Evolutionary conservation across 2,888 invertebrate genomes (phyloP), one percentile per base, ranked within the genome.

Genomic region (Steinernema carpocapsae): DNA sequence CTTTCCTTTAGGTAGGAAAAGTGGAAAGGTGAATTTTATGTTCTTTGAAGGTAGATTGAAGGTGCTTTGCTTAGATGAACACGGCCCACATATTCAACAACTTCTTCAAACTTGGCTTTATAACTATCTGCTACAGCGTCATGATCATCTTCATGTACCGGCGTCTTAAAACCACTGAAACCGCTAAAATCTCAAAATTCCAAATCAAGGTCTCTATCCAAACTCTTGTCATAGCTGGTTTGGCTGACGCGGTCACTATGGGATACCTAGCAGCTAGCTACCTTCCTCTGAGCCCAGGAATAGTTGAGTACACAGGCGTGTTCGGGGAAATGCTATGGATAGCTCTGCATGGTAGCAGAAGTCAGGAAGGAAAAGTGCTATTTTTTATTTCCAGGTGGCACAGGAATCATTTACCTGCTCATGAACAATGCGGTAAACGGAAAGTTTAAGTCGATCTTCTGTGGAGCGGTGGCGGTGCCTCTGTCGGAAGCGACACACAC

Each of bases 161-260:
- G 2, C 56, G 56, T 19, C 56, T 56, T 12, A 56, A 19, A 17
- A 10, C 24, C 26, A 26, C 6, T 12, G 26, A 4, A 4, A 56
- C 6, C n/a, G 22, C 56, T 12, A 56, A 26, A 6, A 56, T 26
- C 22, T 56, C 56, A 4, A 19, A 14, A 4, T 26, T 56, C 22
- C 56, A 56, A 24, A 56, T 56, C 22, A 56, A 56, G 26, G 56
- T 56, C 56, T 56, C 56, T 26, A 56, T 56, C 56, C 56, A 56
- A 26, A 26, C 56, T 3, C 26, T 56, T 2, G 56, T 26, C 7
- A 56, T 56, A 4, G 56, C 56, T 4, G 56, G 26, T 1, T 56
- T 56, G 26, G 56, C 56, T 6, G 56, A 56, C 56, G 56, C 26
- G 7, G 56, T 26, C 24, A 56, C 56, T 17, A 7, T 56, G 26